Conservation (phyloP, 2,113 vertebrate species). For the Phyllopteryx taeniolatus region DNA sequence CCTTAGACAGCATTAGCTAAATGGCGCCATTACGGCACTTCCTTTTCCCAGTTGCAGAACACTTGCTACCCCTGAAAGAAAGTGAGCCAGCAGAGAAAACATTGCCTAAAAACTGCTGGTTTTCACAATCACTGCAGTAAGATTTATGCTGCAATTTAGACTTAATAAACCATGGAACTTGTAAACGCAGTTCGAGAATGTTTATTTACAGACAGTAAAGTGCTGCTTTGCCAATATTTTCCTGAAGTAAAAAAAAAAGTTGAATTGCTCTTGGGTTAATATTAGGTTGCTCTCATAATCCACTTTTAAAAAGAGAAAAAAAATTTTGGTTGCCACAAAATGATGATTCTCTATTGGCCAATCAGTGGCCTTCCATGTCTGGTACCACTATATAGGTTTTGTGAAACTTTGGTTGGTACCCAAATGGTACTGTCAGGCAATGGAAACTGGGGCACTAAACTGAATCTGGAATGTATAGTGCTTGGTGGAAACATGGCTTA, state of each 20-base stretch:
- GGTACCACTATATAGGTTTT: too few species aligned
- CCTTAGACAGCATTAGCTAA: constrained; percentile 24
- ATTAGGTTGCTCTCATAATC: not conserved
- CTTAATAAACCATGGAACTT: constrained; percentile 6
- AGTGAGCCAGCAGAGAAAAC: constrained; percentile 3
- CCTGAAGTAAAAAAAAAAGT: not conserved
- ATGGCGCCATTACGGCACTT: constrained; percentile 20
- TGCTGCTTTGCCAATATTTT: not conserved
- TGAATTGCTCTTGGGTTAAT: too few species aligned
- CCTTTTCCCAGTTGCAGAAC: constrained; percentile 5
- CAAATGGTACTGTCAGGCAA: not conserved
- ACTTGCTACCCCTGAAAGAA: constrained; percentile 7
- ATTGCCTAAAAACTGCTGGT: constrained; percentile 15
- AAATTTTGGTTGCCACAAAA: not conserved
- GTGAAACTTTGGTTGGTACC: not conserved
- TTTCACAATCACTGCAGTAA: constrained; percentile 10
- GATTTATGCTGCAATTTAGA: constrained; percentile 22
- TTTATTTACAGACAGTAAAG: not conserved
- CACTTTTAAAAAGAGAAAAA: not conserved
- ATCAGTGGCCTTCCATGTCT: not conserved
- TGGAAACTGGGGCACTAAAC: not conserved
- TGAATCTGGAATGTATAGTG: not conserved
- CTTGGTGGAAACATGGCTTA: not conserved
- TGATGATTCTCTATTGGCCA: not conserved
- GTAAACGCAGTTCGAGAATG: not conserved